Conservation (phyloP, 1,140 invertebrate species). For the Macrobrachium rosenbergii region DNA sequence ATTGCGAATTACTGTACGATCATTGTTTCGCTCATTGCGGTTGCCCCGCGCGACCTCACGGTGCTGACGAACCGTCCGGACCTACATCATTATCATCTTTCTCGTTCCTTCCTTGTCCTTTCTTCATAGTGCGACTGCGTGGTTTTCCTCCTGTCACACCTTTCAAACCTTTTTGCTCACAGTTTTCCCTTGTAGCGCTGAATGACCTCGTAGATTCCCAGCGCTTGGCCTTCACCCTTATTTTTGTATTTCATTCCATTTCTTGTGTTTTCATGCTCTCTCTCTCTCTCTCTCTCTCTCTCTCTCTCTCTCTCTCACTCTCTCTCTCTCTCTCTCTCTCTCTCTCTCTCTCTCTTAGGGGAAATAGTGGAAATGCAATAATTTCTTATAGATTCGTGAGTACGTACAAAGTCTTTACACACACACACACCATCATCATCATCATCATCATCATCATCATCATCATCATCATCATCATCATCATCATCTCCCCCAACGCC, state of each 20-base stretch:
- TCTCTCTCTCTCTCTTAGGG: neutral
- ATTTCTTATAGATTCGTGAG: neutral
- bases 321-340: neutral
- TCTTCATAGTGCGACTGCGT: no score
- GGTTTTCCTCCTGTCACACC: no score
- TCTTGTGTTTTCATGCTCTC: neutral
- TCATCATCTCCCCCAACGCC: no score
- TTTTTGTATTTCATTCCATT: neutral
- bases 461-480: no score
- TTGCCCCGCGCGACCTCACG: no score
- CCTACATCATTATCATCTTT: no score
- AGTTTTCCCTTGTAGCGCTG: neutral
- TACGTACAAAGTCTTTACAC: neutral
- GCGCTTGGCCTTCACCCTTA: neutral
- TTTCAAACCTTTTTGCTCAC: neutral
- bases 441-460: no score
- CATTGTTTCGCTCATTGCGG: no score
- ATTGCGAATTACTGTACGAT: no score
- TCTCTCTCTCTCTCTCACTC: neutral
- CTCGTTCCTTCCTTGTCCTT: no score
- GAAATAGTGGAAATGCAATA: neutral
- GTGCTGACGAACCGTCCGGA: no score
- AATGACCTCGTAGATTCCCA: neutral
- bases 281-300: constrained; percentile 16
- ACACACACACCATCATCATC: neutral